Percentiles rank a stretch among this genome's conserved stretches.
These are phyloP conservation scores for Drosophila kurseongensis DNA, from an alignment of 1,140 invertebrate species.

Conservation along the genomic window DNA sequence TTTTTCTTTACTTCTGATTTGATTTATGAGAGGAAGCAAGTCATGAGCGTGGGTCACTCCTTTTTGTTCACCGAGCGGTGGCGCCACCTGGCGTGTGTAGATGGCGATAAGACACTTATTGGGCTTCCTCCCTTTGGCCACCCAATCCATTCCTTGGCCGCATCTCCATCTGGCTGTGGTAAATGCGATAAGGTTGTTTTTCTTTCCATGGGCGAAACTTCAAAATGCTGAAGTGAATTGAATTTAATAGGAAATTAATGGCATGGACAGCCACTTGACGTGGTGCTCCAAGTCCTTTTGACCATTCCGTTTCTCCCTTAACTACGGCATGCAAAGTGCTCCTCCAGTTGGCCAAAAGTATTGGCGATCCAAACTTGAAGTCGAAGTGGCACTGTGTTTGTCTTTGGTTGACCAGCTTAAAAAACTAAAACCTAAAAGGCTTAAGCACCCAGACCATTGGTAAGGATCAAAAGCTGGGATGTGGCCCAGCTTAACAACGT, in stretches of 20 bases:
- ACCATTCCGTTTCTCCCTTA: background rate
- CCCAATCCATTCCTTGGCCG: conserved; percentile 23
- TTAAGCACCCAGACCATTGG: conserved; percentile 1
- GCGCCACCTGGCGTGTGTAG: conserved; percentile 46
- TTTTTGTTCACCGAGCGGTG: conserved; percentile 4
- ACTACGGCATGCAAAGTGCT: conserved; percentile 34
- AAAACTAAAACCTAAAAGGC: background rate
- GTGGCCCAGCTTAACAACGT: too few relatives aligned
- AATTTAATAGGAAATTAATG: conserved; percentile 51
- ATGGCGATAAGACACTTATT: conserved; percentile 61
- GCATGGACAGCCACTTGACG: conserved; percentile 16
- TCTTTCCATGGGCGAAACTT: conserved; percentile 26
- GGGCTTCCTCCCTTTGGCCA: conserved; percentile 18
- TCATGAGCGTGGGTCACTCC: conserved; percentile 31
- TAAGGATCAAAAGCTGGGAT: background rate
- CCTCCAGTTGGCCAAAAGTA: conserved; percentile 21
- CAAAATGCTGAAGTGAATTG: conserved; percentile 37
- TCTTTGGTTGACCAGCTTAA: conserved; percentile 18
- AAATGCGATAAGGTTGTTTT: conserved; percentile 37
- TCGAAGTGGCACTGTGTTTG: conserved; percentile 2
- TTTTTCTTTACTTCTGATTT: conserved; percentile 34
- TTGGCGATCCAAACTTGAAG: background rate
- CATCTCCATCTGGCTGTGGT: conserved; percentile 28
- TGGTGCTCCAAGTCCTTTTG: conserved; percentile 1
- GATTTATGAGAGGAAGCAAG: conserved; percentile 37